Conservation (phyloP, 2,797 vertebrate species). For the Dromococcyx pavoninus region DNA sequence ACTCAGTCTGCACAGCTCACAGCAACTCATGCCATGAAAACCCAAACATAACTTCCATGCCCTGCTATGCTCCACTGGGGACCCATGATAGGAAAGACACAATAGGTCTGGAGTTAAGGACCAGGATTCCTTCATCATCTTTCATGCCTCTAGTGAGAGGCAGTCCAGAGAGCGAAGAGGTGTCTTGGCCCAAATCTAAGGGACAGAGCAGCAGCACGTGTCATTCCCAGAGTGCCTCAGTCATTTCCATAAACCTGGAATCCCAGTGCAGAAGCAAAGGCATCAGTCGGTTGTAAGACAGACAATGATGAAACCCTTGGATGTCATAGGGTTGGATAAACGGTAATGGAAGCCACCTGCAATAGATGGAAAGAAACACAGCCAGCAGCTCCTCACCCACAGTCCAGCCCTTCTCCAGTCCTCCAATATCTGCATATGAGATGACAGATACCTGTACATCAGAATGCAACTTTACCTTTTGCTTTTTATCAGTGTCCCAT, state of each 20-base stretch:
- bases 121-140: not conserved
- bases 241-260: not conserved
- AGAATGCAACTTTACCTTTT: conserved; percentile 81
- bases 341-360: not conserved
- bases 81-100: not conserved
- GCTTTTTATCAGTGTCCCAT: conserved; percentile 81
- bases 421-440: not conserved
- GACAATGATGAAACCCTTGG: not conserved
- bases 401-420: not conserved
- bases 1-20: not conserved
- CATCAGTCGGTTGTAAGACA: not conserved
- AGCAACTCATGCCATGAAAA: not conserved
- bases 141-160: not conserved
- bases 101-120: not conserved
- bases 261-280: not conserved
- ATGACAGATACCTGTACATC: not conserved
- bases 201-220: not conserved
- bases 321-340: not conserved
- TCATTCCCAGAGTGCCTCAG: not conserved
- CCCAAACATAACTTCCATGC: not conserved
- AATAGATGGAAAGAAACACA: not conserved
- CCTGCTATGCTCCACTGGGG: not conserved
- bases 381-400: not conserved
- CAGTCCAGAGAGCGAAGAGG: not conserved
- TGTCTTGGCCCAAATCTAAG: not conserved